These are phyloP conservation scores for Asarcornis scutulata DNA, from an alignment of 2,113 vertebrate species.

Conservation along the genomic window DNA sequence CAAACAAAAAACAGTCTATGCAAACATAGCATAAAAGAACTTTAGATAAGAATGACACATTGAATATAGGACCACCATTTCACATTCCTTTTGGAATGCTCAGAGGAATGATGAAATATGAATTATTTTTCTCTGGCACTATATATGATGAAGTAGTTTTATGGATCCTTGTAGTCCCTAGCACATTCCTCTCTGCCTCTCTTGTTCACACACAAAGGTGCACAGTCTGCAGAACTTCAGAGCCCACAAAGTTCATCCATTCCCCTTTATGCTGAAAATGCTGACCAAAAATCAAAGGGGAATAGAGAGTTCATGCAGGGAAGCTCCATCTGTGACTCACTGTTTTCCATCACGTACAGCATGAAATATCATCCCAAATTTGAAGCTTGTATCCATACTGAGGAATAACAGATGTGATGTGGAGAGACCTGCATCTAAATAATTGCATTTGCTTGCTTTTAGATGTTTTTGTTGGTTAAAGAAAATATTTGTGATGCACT, in stretches of 20 bases:
- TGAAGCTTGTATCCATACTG: background rate
- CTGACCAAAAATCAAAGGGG: conserved; percentile 46
- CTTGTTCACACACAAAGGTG: background rate
- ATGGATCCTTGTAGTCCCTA: background rate
- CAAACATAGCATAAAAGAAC: background rate
- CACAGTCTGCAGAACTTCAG: conserved; percentile 13
- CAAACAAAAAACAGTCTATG: background rate
- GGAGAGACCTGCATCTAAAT: background rate
- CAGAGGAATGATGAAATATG: background rate
- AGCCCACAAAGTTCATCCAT: background rate
- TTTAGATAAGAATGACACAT: background rate
- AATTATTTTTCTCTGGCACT: no score
- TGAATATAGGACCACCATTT: background rate
- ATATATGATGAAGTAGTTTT: background rate
- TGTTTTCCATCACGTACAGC: background rate
- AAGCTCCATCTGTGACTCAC: background rate
- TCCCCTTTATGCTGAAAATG: conserved; percentile 13
- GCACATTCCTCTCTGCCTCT: background rate
- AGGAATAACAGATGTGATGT: background rate
- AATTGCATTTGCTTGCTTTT: background rate
- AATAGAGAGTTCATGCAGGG: conserved; percentile 37
- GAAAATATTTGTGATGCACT: background rate
- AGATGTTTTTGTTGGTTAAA: conserved; percentile 1
- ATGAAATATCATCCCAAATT: background rate
- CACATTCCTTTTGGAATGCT: background rate